Conservation (phyloP, 2,888 invertebrate genomes). For the Metopia argyrocephala region DNA sequence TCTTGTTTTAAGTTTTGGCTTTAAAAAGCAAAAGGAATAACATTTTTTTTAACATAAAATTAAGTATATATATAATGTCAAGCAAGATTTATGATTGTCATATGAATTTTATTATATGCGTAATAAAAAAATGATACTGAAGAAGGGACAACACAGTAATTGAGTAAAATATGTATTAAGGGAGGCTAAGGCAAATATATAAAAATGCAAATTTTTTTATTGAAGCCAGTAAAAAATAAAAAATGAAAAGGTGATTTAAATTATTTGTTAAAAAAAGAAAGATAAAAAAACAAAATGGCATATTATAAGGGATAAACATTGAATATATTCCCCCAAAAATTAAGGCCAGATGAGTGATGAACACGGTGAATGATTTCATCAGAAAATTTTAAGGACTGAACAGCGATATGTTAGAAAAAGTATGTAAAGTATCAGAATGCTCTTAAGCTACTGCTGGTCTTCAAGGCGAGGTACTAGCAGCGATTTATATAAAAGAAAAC, state of each 20-base stretch:
- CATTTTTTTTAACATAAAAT: neutral
- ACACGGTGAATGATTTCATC: too few relatives aligned
- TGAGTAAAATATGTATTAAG: neutral
- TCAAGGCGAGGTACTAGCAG: too few relatives aligned
- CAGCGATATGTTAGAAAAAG: too few relatives aligned
- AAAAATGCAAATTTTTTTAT: neutral
- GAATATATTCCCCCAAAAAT: neutral
- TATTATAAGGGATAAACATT: neutral
- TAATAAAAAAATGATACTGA: neutral
- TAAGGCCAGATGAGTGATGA: too few relatives aligned
- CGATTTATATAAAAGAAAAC: too few relatives aligned
- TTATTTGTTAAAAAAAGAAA: neutral
- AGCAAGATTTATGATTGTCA: slow-evolving; percentile 1
- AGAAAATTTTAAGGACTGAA: too few relatives aligned
- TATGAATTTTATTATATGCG: neutral
- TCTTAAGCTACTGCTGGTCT: too few relatives aligned
- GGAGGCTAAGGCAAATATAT: neutral
- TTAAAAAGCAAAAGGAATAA: neutral
- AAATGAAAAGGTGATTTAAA: neutral
- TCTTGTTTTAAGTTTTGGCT: slow-evolving; percentile 6
- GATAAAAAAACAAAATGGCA: neutral
- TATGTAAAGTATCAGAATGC: too few relatives aligned
- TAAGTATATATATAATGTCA: neutral
- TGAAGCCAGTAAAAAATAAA: neutral
- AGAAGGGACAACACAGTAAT: neutral